These are phyloP conservation scores for Erinaceus europaeus DNA, from an alignment of 2,113 vertebrate species.

Conservation along the genomic window DNA sequence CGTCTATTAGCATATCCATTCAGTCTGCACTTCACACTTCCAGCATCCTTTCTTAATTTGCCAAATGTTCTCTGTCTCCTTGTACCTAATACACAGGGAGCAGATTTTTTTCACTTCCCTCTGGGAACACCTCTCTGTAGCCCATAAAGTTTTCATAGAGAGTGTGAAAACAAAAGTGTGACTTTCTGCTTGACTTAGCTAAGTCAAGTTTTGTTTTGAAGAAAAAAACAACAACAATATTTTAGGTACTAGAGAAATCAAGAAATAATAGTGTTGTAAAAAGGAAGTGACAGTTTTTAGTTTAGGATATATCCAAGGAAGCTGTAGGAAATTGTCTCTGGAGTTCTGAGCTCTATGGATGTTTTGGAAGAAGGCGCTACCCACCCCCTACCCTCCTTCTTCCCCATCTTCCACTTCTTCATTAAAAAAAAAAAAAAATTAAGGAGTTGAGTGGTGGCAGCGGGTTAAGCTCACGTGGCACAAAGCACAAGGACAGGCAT, in stretches of 20 bases:
- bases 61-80: slow-evolving; percentile 50
- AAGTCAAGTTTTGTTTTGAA: slow-evolving; percentile 67
- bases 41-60: slow-evolving; percentile 59
- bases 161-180: background rate
- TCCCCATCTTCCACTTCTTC: background rate
- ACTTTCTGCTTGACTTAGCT: slow-evolving; percentile 55
- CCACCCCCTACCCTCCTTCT: background rate
- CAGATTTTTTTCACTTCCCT: slow-evolving; percentile 21
- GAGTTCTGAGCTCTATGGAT: background rate
- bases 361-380: background rate
- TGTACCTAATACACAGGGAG: slow-evolving; percentile 9
- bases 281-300: slow-evolving; percentile 44
- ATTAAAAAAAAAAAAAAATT: slow-evolving; percentile 32
- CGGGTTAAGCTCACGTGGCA: too few relatives aligned
- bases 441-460: too few relatives aligned
- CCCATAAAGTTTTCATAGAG: slow-evolving; percentile 37
- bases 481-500: too few relatives aligned
- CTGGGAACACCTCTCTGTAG: background rate
- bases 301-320: background rate
- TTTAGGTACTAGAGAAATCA: slow-evolving; percentile 45
- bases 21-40: slow-evolving; percentile 8
- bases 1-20: slow-evolving; percentile 40
- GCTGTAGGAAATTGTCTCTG: slow-evolving; percentile 42
- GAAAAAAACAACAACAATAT: slow-evolving; percentile 72
- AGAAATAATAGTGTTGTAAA: slow-evolving; percentile 63